A percentile compares a stretch with the other conserved stretches of the same genome.
Evolutionary conservation across 2,888 invertebrate species (phyloP).

Genomic region (Harpalus rubripes): DNA sequence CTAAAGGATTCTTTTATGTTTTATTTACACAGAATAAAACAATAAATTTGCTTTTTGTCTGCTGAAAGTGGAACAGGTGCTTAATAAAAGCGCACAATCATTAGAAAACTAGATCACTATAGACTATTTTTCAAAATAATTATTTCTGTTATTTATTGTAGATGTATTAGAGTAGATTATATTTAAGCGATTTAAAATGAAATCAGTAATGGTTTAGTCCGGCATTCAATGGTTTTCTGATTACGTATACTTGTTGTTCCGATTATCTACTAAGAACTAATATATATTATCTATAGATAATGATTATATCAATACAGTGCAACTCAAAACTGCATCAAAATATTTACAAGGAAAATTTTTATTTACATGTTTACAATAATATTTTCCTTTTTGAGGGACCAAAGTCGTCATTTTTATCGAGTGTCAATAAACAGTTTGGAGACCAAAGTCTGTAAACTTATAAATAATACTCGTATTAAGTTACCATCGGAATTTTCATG

Average conservation of each 20-base stretch:
- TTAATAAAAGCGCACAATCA: neutral
- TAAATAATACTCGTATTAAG: no score
- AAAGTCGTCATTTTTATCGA: no score
- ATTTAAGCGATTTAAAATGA: conserved; percentile 21
- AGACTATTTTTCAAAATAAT: conserved; percentile 13
- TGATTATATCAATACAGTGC: conserved; percentile 14
- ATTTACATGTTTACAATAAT: neutral
- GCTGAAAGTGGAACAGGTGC: neutral
- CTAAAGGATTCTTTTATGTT: no score
- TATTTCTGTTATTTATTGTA: conserved; percentile 9
- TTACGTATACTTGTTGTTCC: conserved; percentile 1
- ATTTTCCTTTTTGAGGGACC: neutral
- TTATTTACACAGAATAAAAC: neutral
- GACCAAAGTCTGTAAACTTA: no score
- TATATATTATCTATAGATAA: conserved; percentile 14
- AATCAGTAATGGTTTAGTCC: conserved; percentile 29
- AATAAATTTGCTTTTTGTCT: neutral
- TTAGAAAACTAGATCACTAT: conserved; percentile 20
- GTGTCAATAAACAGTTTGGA: no score
- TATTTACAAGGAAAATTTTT: neutral
- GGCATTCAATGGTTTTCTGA: conserved; percentile 30
- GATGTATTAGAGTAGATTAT: conserved; percentile 5
- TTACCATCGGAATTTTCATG: no score
- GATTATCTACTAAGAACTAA: neutral
- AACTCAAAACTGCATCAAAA: neutral